Evolutionary conservation across 2,113 vertebrate genomes (phyloP).

Genomic region (Aegotheles bennettii): DNA sequence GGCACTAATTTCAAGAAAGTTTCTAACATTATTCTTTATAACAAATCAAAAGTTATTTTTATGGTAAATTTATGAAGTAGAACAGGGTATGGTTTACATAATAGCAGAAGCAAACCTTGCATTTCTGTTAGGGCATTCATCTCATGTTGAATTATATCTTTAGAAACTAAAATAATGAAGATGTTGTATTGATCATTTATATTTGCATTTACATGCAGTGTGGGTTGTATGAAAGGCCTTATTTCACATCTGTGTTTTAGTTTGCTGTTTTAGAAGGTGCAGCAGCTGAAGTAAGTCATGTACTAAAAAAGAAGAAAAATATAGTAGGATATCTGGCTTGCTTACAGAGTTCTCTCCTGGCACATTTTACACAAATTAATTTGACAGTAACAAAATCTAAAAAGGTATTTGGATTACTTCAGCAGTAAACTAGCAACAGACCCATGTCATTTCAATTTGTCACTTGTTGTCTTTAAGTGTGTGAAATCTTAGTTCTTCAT

Average conservation of each 20-base stretch:
- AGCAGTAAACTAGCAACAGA: conserved; percentile 23
- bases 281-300: background rate
- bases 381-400: conserved; percentile 24
- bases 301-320: background rate
- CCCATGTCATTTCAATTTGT: conserved; percentile 27
- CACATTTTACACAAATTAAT: conserved; percentile 30
- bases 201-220: background rate
- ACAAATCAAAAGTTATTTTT: background rate
- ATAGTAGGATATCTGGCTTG: background rate
- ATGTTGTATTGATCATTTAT: background rate
- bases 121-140: background rate
- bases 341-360: conserved; percentile 4
- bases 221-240: background rate
- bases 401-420: conserved; percentile 29
- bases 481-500: conserved; percentile 22
- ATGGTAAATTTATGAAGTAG: background rate
- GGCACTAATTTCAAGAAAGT: background rate
- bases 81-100: background rate
- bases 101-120: background rate
- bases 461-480: conserved; percentile 17
- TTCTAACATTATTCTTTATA: background rate
- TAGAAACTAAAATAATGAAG: background rate
- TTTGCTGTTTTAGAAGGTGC: background rate
- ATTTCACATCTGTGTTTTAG: background rate
- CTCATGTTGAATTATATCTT: background rate